Evolutionary conservation across 2,888 invertebrate species (phyloP), one percentile per base, ranked within the genome.

Genomic region (Serripes groenlandicus): DNA sequence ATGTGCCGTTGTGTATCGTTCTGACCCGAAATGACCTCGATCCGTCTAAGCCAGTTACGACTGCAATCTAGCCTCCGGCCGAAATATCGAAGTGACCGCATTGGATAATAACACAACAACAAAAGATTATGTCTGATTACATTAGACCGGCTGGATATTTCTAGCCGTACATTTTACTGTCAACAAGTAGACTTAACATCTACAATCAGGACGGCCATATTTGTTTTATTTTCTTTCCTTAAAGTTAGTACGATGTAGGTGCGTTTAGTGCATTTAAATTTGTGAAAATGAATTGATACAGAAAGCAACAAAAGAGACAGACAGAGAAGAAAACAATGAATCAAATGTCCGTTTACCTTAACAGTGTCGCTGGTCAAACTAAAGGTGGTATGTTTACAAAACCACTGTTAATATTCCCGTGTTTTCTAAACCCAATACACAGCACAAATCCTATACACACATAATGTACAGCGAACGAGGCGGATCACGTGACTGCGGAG

Each of bases 401-500:
- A 62, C 32, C 15, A 34, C 18, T 21, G 34, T 34, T 26, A 66
- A 66, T 66, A 66, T 66, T 66, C 66, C 66, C 35, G 66, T 66
- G 66, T 66, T 66, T 66, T 66, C 66, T n/a, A 66, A 66, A 66
- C 28, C 66, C 66, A 66, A 66, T 66, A 66, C 66, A 66, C 66
- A 66, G 23, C 66, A 42, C 37, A 66, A 42, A 66, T 66, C 66
- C 66, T 11, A 66, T 66, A 66, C 66, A 66, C 66, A 42, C 66
- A 66, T 66, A 66, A 66, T 66, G n/a, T 66, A 66, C 66, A 42
- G 66, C 66, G 66, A 66, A 15, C 66, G 42, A 66, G 42, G 42
- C 66, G 42, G 26, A 64, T 81, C 81, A 81, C 81, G 81, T 81
- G 81, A 81, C 62, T 4, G 28, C 60, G 32, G 35, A 70, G 70